Conservation (phyloP, 1,140 invertebrate genomes). For the Maniola jurtina region DNA sequence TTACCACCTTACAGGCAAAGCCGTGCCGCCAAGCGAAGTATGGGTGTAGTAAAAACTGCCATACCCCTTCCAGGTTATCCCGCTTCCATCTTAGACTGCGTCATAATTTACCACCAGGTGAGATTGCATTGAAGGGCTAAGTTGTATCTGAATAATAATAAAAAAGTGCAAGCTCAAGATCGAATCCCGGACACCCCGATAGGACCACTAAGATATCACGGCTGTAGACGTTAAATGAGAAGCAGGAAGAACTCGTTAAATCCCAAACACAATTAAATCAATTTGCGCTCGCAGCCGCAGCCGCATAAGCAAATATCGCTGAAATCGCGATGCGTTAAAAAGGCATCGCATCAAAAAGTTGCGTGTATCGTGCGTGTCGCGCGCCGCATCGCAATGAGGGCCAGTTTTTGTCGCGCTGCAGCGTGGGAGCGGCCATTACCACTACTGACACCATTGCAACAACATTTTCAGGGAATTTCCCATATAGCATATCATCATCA, state of each 20-base stretch:
- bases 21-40: too few relatives aligned
- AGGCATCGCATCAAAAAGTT: slow-evolving; percentile 16
- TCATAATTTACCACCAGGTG: too few relatives aligned
- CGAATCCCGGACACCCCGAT: too few relatives aligned
- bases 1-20: too few relatives aligned
- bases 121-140: too few relatives aligned
- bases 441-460: not conserved
- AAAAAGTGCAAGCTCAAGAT: too few relatives aligned
- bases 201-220: too few relatives aligned
- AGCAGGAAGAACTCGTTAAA: not conserved
- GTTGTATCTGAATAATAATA: too few relatives aligned
- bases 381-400: slow-evolving; percentile 44
- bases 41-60: too few relatives aligned
- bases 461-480: not conserved
- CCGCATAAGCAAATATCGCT: slow-evolving; percentile 10
- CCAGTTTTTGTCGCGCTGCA: slow-evolving; percentile 57
- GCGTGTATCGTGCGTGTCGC: slow-evolving; percentile 27
- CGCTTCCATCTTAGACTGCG: too few relatives aligned
- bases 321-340: slow-evolving; percentile 6
- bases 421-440: slow-evolving; percentile 47
- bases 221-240: not conserved
- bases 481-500: not conserved
- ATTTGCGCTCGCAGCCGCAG: not conserved
- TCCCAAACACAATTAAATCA: slow-evolving; percentile 3
- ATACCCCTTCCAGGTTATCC: too few relatives aligned